A percentile compares a stretch with the other conserved stretches of the same genome.
Evolutionary conservation across 2,113 vertebrate genomes (phyloP).

Genomic region (Pantherophis guttatus): DNA sequence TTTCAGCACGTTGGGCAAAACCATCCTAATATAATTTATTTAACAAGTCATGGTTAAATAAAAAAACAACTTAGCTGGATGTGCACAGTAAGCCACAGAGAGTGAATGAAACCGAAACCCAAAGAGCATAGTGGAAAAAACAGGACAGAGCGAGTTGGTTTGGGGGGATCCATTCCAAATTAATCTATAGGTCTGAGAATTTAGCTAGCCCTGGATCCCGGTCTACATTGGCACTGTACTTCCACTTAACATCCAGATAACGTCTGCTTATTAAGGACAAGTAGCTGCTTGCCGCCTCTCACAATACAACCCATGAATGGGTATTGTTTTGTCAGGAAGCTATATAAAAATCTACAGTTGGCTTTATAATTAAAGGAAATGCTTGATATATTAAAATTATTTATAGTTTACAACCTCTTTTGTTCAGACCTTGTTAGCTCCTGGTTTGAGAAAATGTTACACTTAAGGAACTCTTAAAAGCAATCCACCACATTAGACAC

Average conservation of each 20-base stretch:
- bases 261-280: background rate
- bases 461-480: background rate
- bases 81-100: background rate
- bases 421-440: background rate
- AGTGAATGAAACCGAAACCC: background rate
- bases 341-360: background rate
- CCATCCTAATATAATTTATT: background rate
- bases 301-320: background rate
- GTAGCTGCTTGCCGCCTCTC: background rate
- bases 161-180: background rate
- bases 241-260: background rate
- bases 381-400: background rate
- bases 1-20: background rate
- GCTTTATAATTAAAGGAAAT: constrained; percentile 9
- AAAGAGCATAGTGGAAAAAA: background rate
- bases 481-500: background rate
- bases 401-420: background rate
- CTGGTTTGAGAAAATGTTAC: background rate
- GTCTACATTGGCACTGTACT: background rate
- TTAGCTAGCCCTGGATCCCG: background rate
- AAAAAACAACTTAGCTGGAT: background rate
- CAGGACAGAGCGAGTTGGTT: background rate
- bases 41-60: background rate
- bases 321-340: constrained; percentile 6
- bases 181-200: background rate